These are phyloP conservation scores for Drosophila testacea DNA, from an alignment of 2,888 invertebrate species.

Conservation along the genomic window DNA sequence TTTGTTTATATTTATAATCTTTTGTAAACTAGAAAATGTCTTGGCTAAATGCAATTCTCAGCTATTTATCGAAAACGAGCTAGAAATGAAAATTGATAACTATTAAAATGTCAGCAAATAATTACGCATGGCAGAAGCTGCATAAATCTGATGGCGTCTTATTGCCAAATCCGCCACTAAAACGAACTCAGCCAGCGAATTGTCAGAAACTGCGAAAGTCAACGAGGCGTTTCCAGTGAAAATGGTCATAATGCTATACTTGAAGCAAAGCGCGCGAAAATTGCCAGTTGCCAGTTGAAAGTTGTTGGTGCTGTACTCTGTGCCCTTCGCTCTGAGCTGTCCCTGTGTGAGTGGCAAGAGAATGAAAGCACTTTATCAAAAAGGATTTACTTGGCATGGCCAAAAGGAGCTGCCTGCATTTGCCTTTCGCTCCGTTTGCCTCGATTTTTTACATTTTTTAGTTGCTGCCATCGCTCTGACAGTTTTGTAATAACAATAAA, in stretches of 20 bases:
- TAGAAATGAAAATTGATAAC: constrained; percentile 58
- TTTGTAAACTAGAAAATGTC: constrained; percentile 3
- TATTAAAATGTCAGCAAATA: constrained; percentile 79
- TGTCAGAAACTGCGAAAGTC: constrained; percentile 45
- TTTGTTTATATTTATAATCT: background rate
- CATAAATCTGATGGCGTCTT: constrained; percentile 69
- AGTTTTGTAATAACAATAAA: constrained; percentile 77
- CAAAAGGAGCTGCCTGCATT: constrained; percentile 44
- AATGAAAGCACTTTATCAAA: constrained; percentile 78
- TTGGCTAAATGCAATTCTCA: constrained; percentile 1
- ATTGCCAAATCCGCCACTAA: constrained; percentile 73
- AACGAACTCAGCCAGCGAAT: constrained; percentile 56
- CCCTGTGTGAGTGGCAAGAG: constrained; percentile 31
- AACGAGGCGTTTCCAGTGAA: constrained; percentile 57
- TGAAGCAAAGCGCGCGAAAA: constrained; percentile 41
- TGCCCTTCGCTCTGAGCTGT: constrained; percentile 3
- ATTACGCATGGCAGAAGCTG: constrained; percentile 66
- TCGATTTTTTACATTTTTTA: constrained; percentile 21
- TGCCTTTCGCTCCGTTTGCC: constrained; percentile 39
- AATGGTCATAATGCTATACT: constrained; percentile 73
- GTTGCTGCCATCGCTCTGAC: constrained; percentile 51
- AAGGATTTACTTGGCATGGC: constrained; percentile 67
- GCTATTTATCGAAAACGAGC: constrained; percentile 16
- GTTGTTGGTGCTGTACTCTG: constrained; percentile 32
- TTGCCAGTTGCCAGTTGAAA: constrained; percentile 35